Percentiles rank a stretch among this genome's conserved stretches.
These are phyloP conservation scores for Knipowitschia caucasica DNA, from an alignment of 2,797 vertebrate species.

Conservation along the genomic window DNA sequence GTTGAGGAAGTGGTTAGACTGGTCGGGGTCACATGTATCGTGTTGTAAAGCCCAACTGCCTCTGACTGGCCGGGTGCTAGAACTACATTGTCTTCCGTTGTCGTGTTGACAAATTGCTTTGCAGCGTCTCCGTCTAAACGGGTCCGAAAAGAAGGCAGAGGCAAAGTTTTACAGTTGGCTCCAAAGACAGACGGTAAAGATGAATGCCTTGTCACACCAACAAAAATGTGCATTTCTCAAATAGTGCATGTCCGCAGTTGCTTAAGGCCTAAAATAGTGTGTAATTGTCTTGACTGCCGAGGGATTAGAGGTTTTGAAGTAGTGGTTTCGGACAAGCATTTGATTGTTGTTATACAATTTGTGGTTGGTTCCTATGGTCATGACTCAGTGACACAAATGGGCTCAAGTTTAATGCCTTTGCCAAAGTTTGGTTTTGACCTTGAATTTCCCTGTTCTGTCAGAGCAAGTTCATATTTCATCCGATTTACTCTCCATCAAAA, in stretches of 20 bases:
- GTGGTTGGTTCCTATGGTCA: slow-evolving; percentile 13
- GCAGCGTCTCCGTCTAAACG: too few species aligned
- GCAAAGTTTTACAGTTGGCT: too few species aligned
- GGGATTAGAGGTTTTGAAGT: slow-evolving; percentile 30
- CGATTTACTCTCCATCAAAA: slow-evolving; percentile 44
- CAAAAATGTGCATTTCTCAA: slow-evolving; percentile 8
- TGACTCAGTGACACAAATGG: slow-evolving; percentile 15
- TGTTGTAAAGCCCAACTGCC: too few species aligned
- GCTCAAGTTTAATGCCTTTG: slow-evolving; percentile 10
- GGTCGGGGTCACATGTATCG: too few species aligned
- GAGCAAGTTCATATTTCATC: slow-evolving; percentile 30
- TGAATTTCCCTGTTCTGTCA: slow-evolving; percentile 16
- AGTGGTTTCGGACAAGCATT: slow-evolving; percentile 21
- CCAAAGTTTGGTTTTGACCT: slow-evolving; percentile 16
- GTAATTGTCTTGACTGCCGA: neutral
- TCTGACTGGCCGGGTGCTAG: too few species aligned
- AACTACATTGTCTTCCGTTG: too few species aligned
- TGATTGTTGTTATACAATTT: slow-evolving; percentile 30
- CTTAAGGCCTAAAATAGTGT: slow-evolving; percentile 13
- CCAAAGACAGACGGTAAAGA: neutral
- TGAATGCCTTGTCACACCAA: neutral
- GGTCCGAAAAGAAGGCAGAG: too few species aligned
- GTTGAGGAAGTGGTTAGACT: too few species aligned
- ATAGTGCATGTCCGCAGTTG: slow-evolving; percentile 27
- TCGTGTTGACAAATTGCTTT: too few species aligned